Conservation (phyloP, 2,113 vertebrate species). For the Otolemur garnettii region DNA sequence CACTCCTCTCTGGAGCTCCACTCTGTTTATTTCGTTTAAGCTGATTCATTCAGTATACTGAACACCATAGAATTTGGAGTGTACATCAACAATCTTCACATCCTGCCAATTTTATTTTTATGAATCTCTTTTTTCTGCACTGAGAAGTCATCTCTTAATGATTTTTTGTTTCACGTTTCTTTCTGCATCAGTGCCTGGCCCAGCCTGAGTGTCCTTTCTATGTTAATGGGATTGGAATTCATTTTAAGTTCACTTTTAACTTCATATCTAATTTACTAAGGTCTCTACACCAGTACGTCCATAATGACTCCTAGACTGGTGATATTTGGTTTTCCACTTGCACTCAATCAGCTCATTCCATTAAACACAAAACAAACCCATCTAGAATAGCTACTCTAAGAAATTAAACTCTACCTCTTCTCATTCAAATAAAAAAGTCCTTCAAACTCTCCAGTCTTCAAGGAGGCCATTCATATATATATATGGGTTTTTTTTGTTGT, state of each 20-base stretch:
- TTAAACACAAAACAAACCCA: conserved; percentile 60
- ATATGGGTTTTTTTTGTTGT: too few species aligned
- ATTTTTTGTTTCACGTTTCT: not conserved
- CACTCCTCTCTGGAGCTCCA: not conserved
- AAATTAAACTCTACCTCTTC: conserved; percentile 66
- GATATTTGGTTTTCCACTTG: not conserved
- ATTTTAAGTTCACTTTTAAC: conserved; percentile 52
- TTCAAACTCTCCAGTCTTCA: conserved; percentile 17
- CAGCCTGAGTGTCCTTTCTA: not conserved
- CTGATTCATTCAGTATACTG: not conserved
- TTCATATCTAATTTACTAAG: conserved; percentile 64
- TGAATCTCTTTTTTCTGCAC: not conserved
- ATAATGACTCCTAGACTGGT: conserved; percentile 34
- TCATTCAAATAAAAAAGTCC: not conserved
- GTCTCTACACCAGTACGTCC: not conserved
- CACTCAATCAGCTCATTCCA: conserved; percentile 42
- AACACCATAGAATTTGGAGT: not conserved
- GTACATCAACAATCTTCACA: not conserved
- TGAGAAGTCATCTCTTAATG: not conserved
- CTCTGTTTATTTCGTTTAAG: not conserved
- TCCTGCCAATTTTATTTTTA: not conserved
- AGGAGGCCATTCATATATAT: not conserved
- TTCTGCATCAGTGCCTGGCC: not conserved
- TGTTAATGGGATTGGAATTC: not conserved
- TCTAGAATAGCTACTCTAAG: conserved; percentile 37